Conservation (phyloP, 2,113 vertebrate genomes). For the Arenaria interpres region DNA sequence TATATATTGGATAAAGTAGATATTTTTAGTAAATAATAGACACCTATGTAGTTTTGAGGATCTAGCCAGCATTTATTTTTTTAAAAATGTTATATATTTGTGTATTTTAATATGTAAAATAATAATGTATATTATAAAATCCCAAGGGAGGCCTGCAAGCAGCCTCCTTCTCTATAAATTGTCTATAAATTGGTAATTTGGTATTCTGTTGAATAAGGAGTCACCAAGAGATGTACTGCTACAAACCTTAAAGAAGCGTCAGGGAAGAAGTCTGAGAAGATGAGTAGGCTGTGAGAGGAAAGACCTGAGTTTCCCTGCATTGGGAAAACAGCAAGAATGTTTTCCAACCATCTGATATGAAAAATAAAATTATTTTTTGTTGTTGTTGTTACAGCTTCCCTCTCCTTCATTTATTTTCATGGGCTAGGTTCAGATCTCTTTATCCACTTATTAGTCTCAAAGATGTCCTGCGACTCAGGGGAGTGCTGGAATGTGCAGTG, state of each 20-base stretch:
- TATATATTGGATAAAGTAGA: background rate
- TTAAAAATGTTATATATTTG: background rate
- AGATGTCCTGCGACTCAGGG: fast-evolving
- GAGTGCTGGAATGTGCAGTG: background rate
- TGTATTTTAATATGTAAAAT: background rate
- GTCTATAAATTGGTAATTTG: background rate
- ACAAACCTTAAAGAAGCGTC: background rate
- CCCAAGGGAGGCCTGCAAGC: background rate
- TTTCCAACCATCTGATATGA: background rate
- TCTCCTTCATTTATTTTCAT: background rate
- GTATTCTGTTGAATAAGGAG: background rate
- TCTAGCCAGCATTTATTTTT: background rate
- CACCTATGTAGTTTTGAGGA: background rate
- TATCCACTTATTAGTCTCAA: background rate
- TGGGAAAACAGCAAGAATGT: background rate
- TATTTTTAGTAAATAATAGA: background rate
- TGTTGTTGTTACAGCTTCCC: background rate
- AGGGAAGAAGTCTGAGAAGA: background rate
- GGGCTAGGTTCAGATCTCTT: background rate
- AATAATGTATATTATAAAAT: background rate
- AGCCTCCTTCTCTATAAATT: background rate
- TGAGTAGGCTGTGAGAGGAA: background rate
- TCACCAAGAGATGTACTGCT: background rate
- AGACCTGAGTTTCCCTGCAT: background rate
- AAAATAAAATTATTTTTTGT: background rate